A percentile compares a stretch with the other conserved stretches of the same genome.
These are phyloP conservation scores for Pterostichus madidus DNA, from an alignment of 2,888 invertebrate species.

Conservation along the genomic window DNA sequence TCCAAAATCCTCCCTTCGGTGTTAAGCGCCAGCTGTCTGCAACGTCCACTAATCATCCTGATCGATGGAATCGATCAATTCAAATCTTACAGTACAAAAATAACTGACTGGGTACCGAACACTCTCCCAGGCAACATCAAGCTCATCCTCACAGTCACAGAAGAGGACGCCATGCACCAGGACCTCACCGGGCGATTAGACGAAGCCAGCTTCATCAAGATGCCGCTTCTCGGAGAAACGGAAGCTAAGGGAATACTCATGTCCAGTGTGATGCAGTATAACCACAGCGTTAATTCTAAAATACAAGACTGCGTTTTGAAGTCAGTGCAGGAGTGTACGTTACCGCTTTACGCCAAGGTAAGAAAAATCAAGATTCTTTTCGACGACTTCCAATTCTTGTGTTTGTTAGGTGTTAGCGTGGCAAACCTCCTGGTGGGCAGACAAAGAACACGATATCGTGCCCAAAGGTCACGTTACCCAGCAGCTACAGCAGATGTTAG, in stretches of 20 bases:
- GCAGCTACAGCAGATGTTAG: slow-evolving; percentile 84
- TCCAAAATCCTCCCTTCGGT: slow-evolving; percentile 81
- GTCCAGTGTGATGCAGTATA: slow-evolving; percentile 80
- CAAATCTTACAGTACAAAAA: slow-evolving; percentile 79
- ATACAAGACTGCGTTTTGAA: slow-evolving; percentile 80
- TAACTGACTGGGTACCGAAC: slow-evolving; percentile 88
- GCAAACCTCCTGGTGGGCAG: slow-evolving; percentile 82
- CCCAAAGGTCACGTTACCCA: slow-evolving; percentile 80
- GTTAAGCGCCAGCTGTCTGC: slow-evolving; percentile 79
- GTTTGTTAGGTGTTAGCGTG: slow-evolving; percentile 80
- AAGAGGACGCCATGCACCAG: slow-evolving; percentile 78
- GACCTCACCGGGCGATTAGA: slow-evolving; percentile 74
- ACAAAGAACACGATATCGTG: slow-evolving; percentile 79
- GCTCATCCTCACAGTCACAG: slow-evolving; percentile 86
- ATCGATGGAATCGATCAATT: slow-evolving; percentile 88
- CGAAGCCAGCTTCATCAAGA: slow-evolving; percentile 75
- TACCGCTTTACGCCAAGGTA: slow-evolving; percentile 86
- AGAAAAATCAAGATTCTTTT: slow-evolving; percentile 1
- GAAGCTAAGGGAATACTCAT: slow-evolving; percentile 80
- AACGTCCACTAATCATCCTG: slow-evolving; percentile 84
- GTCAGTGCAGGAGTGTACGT: slow-evolving; percentile 83
- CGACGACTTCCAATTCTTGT: background rate
- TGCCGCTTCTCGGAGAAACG: slow-evolving; percentile 78
- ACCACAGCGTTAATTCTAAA: slow-evolving; percentile 82
- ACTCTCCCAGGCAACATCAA: slow-evolving; percentile 87